A percentile compares a stretch with the other conserved stretches of the same genome.
These are phyloP conservation scores for Chloebia gouldiae DNA, from an alignment of 2,113 vertebrate species.

Conservation along the genomic window DNA sequence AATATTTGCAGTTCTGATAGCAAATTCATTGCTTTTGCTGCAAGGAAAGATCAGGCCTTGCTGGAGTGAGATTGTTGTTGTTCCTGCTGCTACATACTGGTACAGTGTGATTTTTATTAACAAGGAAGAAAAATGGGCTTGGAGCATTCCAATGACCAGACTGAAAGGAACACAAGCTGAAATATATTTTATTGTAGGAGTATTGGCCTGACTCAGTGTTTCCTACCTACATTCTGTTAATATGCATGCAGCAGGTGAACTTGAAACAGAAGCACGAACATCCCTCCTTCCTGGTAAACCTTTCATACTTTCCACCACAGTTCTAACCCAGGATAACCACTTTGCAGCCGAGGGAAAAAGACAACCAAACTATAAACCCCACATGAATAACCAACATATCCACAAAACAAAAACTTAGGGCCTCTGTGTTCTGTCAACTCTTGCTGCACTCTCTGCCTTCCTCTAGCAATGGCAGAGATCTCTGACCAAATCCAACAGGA, in stretches of 20 bases:
- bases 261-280: not conserved
- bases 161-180: not conserved
- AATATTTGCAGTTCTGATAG: conserved; percentile 25
- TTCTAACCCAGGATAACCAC: not conserved
- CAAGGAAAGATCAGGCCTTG: not conserved
- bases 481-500: not conserved
- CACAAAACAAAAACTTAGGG: not conserved
- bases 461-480: not conserved
- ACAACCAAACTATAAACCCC: accelerated
- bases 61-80: not conserved
- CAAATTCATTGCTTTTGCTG: conserved; percentile 10
- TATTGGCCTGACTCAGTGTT: not conserved
- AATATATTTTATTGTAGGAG: not conserved
- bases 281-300: not conserved
- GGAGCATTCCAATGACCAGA: not conserved
- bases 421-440: not conserved
- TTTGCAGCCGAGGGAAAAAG: not conserved
- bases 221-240: accelerated
- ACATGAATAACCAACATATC: not conserved
- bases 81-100: not conserved
- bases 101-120: not conserved
- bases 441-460: not conserved
- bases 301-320: not conserved
- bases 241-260: not conserved
- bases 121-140: not conserved